Evolutionary conservation across 2,888 invertebrate genomes (phyloP).

Genomic region (Epinotia brunnichana): DNA sequence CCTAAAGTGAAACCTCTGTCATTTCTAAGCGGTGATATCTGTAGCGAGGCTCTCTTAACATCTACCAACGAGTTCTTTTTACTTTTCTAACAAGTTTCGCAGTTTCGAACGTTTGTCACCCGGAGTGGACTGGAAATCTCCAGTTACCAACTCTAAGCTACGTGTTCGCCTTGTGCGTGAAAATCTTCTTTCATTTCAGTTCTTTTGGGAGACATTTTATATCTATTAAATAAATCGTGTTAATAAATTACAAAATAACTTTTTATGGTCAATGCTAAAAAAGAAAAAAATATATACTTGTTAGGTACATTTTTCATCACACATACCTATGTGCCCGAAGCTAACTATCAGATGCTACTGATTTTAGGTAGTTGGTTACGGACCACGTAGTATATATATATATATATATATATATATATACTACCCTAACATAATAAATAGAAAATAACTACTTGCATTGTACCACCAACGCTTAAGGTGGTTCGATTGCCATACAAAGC

Average conservation of each 20-base stretch:
- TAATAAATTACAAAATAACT: conserved; percentile 1
- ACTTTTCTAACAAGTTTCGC: conserved; percentile 78
- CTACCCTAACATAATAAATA: no score
- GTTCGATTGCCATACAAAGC: no score
- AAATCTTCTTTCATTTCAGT: conserved; percentile 32
- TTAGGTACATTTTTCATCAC: no score
- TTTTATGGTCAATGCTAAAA: background rate
- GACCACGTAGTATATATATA: no score
- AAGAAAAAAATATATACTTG: no score
- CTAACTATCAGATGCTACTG: no score
- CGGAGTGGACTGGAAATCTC: conserved; percentile 71
- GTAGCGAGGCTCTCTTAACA: conserved; percentile 57
- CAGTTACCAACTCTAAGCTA: conserved; percentile 65
- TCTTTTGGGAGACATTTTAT: conserved; percentile 18
- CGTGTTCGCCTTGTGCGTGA: conserved; percentile 49
- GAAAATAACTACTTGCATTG: no score
- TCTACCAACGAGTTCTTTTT: conserved; percentile 73
- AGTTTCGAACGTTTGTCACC: conserved; percentile 76
- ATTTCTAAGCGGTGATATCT: conserved; percentile 9
- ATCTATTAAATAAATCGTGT: background rate
- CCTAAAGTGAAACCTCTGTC: conserved; percentile 11
- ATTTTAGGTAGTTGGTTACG: no score
- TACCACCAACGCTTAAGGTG: no score
- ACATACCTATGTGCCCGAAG: no score
- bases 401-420: no score